A percentile compares a stretch with the other conserved stretches of the same genome.
Evolutionary conservation across 2,888 invertebrate species (phyloP).

Genomic region (Lottia scabra): DNA sequence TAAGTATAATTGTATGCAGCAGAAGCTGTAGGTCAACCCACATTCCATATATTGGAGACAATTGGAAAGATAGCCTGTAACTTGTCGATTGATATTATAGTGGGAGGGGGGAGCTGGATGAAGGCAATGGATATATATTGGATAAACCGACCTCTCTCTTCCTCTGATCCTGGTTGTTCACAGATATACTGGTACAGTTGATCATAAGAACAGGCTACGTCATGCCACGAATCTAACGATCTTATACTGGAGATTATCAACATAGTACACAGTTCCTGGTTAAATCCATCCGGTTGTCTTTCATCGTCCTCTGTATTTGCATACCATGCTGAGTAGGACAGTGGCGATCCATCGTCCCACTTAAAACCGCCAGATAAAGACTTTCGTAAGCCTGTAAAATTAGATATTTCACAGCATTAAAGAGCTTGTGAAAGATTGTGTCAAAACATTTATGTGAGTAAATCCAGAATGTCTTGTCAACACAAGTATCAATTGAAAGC

Average conservation of each 20-base stretch:
- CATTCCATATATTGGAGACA: no score
- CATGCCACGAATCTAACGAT: constrained; percentile 9
- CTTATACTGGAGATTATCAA: constrained; percentile 7
- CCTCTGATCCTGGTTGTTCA: not conserved
- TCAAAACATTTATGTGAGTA: no score
- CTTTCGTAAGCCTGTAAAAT: constrained; percentile 14
- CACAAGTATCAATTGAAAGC: no score
- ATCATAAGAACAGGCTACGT: constrained; percentile 12
- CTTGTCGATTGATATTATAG: no score
- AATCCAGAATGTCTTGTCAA: no score
- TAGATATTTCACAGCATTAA: no score
- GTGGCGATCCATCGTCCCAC: constrained; percentile 9
- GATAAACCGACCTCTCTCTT: no score
- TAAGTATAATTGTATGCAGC: no score
- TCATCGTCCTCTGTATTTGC: not conserved
- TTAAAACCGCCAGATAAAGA: not conserved
- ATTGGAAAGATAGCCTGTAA: no score
- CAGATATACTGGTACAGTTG: constrained; percentile 9
- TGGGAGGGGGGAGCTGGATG: no score
- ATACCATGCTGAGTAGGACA: constrained; percentile 15
- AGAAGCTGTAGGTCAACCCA: no score
- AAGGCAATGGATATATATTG: no score
- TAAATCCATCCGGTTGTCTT: constrained; percentile 12
- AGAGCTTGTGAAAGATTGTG: not conserved
- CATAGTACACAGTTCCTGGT: constrained; percentile 8